Percentiles rank a stretch among this genome's conserved stretches.
Conservation (phyloP, 2,113 vertebrate genomes). For the Ardeotis arabs region DNA sequence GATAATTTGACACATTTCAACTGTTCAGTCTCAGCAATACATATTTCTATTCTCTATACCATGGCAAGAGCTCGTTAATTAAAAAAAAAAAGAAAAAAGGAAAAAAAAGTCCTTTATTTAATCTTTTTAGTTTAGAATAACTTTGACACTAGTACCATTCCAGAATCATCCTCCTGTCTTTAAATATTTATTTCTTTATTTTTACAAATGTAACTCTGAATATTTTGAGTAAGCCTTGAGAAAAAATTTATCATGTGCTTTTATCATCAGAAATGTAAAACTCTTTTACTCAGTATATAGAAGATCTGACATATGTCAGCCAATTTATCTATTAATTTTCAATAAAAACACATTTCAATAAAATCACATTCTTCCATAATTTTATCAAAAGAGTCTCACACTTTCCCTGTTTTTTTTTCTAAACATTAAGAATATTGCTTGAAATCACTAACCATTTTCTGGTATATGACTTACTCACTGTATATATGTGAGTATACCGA, state of each 20-base stretch:
- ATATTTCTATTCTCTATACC: neutral
- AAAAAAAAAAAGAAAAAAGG: neutral
- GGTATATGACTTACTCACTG: neutral
- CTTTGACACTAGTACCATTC: neutral
- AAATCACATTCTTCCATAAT: neutral
- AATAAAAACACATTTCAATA: neutral
- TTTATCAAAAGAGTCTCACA: neutral
- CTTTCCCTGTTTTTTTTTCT: neutral
- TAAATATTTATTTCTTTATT: neutral
- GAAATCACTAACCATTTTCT: neutral
- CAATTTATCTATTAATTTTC: neutral
- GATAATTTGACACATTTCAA: neutral
- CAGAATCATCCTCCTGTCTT: neutral
- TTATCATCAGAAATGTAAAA: neutral
- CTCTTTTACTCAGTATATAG: neutral
- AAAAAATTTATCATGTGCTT: neutral
- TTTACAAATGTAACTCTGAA: neutral
- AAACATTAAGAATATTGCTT: neutral
- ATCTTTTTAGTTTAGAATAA: neutral
- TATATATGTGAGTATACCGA: neutral
- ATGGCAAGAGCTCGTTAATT: neutral
- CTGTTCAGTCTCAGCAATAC: neutral
- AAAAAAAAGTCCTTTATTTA: neutral
- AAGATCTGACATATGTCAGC: neutral
- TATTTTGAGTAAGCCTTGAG: neutral